Conservation (phyloP, 2,113 vertebrate genomes). For the Probosciger aterrimus region DNA sequence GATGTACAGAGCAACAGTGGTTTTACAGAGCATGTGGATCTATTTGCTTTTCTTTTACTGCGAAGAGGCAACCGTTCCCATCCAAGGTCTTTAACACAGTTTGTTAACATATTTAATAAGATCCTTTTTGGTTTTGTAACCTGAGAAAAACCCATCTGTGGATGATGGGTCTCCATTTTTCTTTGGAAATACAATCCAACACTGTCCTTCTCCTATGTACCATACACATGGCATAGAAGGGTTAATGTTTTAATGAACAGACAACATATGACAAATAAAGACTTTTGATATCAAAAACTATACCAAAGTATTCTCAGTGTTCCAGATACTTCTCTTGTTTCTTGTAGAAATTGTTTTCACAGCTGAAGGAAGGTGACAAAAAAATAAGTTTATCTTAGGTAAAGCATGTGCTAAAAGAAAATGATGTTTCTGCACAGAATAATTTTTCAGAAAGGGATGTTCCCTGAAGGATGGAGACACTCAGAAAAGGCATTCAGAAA, state of each 20-base stretch:
- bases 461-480: not conserved
- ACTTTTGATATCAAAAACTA: not conserved
- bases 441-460: not conserved
- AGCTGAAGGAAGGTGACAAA: not conserved
- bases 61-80: not conserved
- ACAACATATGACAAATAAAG: not conserved
- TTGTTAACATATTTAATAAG: not conserved
- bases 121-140: not conserved
- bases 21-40: not conserved
- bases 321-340: not conserved
- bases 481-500: not conserved
- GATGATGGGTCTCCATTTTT: not conserved
- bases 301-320: not conserved
- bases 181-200: not conserved
- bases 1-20: not conserved
- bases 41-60: not conserved
- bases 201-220: not conserved
- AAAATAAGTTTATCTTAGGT: not conserved
- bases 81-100: not conserved
- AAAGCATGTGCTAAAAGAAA: not conserved
- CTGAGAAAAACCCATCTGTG: not conserved
- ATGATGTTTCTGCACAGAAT: not conserved
- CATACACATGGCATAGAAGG: not conserved
- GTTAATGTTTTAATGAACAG: not conserved
- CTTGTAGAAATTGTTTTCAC: not conserved